Evolutionary conservation across 2,113 vertebrate species (phyloP), one percentile per base, ranked within the genome.

Genomic region (Bostrychus sinensis): DNA sequence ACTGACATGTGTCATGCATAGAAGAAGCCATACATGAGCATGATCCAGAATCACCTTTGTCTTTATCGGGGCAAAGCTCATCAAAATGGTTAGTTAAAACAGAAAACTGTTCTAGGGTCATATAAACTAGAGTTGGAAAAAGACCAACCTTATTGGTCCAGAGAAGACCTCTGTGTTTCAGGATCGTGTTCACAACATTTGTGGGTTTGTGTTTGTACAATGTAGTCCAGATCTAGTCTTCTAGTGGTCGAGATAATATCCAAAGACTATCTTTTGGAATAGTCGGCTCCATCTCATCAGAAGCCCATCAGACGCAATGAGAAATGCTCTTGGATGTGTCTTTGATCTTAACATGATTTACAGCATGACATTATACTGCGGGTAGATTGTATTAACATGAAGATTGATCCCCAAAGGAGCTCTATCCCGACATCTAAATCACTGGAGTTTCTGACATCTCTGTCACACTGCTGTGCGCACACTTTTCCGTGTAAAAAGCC

Each of bases 321-420:
- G 23, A 57, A 43, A 46, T 25, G 14, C 8, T n/a, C 48, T 51
- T 39, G 6, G 48, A 46, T 20, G 9, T 5, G 5, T 43, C 43
- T 34, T 61, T 68, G 55, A 69, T 57, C 32, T 13, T 32, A 56
- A 70, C 42, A 43, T 13, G 25, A n/a, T 42, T 46, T 66, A 34
- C 51, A 42, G 19, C 30, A 17, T 1, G 36, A 16, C 42, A 69
- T 62, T 51, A 60, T 25, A 22, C 17, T 7, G 23, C 28, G 17
- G 32, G 13, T 30, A 30, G 23, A 25, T 55, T 42, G 41, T 30
- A 56, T 32, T 45, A 55, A 19, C 6, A 42, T 28, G 62, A 13
- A 57, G 66, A 3, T 48, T 2, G 26, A 72, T 58, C 13, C 46
- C 41, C 14, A 17, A 28, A 69, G 22, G 36, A 2, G 17, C 37